Evolutionary conservation across 2,113 vertebrate species (phyloP).

Genomic region (Sus scrofa): DNA sequence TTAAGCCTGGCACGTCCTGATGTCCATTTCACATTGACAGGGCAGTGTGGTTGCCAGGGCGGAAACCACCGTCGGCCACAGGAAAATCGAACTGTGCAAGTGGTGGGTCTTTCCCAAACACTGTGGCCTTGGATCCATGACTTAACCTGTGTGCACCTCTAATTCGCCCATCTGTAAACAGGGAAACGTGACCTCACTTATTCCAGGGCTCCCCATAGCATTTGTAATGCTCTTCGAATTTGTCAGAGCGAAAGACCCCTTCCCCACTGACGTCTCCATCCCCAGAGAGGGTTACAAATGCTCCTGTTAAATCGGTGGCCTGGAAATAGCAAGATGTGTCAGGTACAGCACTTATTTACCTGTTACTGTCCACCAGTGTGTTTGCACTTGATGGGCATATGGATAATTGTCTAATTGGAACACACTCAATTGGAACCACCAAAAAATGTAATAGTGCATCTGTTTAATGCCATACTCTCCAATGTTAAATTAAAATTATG

Average conservation of each 20-base stretch:
- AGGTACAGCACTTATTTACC: constrained; percentile 77
- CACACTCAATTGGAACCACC: constrained; percentile 72
- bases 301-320: constrained; percentile 75
- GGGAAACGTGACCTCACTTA: constrained; percentile 75
- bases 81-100: constrained; percentile 4
- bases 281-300: constrained; percentile 74
- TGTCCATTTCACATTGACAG: constrained; percentile 48
- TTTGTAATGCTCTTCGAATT: constrained; percentile 72
- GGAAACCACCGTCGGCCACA: not conserved
- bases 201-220: constrained; percentile 62
- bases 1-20: not conserved
- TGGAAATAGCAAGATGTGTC: constrained; percentile 67
- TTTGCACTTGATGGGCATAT: constrained; percentile 75
- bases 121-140: not conserved
- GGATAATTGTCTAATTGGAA: constrained; percentile 82
- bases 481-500: constrained; percentile 79
- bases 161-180: constrained; percentile 50
- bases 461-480: constrained; percentile 76
- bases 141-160: constrained; percentile 22
- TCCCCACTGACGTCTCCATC: constrained; percentile 16
- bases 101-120: not conserved
- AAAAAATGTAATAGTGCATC: constrained; percentile 75
- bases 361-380: constrained; percentile 57
- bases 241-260: constrained; percentile 70
- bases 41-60: not conserved